Conservation (phyloP, 2,797 vertebrate genomes). For the Petrocephalus schoutedeni region DNA sequence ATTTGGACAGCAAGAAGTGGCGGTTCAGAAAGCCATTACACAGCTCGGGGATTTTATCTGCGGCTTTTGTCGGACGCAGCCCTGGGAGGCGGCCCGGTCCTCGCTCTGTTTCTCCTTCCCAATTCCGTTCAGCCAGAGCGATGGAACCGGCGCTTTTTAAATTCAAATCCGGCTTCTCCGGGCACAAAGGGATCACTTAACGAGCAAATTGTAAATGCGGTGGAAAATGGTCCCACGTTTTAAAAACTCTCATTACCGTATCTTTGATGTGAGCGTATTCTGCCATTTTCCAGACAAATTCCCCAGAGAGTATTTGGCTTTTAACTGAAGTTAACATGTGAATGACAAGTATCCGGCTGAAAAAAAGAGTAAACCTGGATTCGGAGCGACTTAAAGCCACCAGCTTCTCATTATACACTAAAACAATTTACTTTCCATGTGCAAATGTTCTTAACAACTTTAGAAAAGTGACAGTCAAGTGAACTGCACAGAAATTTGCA, state of each 20-base stretch:
- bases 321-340: neutral
- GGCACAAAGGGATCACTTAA: conserved; percentile 3
- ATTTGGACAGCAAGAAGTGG: neutral
- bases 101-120: neutral
- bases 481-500: neutral
- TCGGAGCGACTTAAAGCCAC: neutral
- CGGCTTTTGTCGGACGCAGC: neutral
- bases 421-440: neutral
- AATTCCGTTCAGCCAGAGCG: neutral
- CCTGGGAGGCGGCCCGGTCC: neutral
- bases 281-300: neutral
- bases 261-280: neutral
- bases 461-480: neutral
- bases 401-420: neutral
- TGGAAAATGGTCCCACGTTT: neutral
- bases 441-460: neutral
- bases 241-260: neutral
- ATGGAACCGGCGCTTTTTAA: neutral
- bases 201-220: conserved; percentile 6
- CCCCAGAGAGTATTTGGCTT: neutral
- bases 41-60: neutral
- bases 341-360: neutral
- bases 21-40: neutral
- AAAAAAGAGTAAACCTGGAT: neutral
- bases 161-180: neutral